Base-by-base conservation (phyloP, 2,797 vertebrate genomes). In the Labroides dimidiatus region DNA sequence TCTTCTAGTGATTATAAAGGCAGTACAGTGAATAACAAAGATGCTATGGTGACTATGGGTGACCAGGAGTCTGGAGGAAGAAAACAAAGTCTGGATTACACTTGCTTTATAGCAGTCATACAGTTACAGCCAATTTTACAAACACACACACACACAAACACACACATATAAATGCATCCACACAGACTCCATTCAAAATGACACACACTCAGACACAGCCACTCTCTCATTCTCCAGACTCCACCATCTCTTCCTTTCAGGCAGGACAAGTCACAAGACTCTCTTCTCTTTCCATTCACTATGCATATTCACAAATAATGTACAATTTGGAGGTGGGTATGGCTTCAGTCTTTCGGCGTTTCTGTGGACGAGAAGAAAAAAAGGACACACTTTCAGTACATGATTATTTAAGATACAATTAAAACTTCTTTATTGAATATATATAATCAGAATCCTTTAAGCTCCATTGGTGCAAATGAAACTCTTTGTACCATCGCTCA, bases 221-320 rank as follows among this genome's bases (percentile, higher is more conserved):
- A 17, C 71, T 24, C 56, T 64, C 70, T 63, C 37, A 39, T 64
- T 72, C 77, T 78, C 77, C 75, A 81, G 81, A 78, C 67, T 43
- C 65, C 56, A 37, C 51, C 71, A 21, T 86, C 51, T 86, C 79
- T 77, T 81, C 73, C 70, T 64, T 41, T 73, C 71, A 72, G 72
- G 64, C 78, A 42, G 74, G 69, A 21, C 67, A 62, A 74, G 72
- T 80, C 64, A 64, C 70, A 55, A 64, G 70, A 84, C 77, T 84
- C 75, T 86, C 77, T 59, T 84, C 73, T 87, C 75, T 87, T 88
- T 90, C 74, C 86, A 87, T 90, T 92, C 87, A 89, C 89, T 82
- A 84, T n/a, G 82, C 87, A 85, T 94, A 94, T 95, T 95, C 92
- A 95, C 94, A 95, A 91, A 80, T 90, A 94, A 94, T 94, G 82